phyloP scores from a whole-genome alignment of 2,113 vertebrate species.

The Nicator chloris region DNA sequence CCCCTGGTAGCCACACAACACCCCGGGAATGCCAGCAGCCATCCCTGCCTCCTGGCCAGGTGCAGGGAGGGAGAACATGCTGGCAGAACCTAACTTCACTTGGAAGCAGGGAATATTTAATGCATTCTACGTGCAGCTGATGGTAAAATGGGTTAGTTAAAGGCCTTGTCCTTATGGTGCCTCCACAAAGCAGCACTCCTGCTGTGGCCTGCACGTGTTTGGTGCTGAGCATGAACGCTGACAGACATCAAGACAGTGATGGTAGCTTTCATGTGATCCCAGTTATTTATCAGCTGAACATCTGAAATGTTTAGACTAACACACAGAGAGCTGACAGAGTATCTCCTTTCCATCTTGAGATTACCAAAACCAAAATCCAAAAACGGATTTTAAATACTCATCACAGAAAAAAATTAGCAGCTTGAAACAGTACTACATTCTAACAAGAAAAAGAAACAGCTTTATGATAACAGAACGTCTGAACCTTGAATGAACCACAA shows the following conservation, averaged over 20 bases:
- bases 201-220: not conserved
- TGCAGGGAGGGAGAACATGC: not conserved
- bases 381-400: not conserved
- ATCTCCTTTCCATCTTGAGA: not conserved
- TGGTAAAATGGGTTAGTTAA: not conserved
- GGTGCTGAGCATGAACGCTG: not conserved
- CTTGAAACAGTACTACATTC: not conserved
- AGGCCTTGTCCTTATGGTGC: not conserved
- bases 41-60: not conserved
- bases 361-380: not conserved
- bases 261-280: not conserved
- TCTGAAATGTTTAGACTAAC: not conserved
- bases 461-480: not conserved
- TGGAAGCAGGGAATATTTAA: not conserved
- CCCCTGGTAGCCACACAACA: slow-evolving; percentile 45
- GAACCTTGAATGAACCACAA: not conserved
- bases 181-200: not conserved
- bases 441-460: not conserved
- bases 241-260: not conserved
- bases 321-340: not conserved
- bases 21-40: not conserved
- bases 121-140: not conserved
- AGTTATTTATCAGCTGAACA: not conserved
- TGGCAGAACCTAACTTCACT: not conserved
- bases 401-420: not conserved